A percentile compares a stretch with the other conserved stretches of the same genome.
phyloP scores from a whole-genome alignment of 2,888 invertebrate species.

The Diogma glabrata region DNA sequence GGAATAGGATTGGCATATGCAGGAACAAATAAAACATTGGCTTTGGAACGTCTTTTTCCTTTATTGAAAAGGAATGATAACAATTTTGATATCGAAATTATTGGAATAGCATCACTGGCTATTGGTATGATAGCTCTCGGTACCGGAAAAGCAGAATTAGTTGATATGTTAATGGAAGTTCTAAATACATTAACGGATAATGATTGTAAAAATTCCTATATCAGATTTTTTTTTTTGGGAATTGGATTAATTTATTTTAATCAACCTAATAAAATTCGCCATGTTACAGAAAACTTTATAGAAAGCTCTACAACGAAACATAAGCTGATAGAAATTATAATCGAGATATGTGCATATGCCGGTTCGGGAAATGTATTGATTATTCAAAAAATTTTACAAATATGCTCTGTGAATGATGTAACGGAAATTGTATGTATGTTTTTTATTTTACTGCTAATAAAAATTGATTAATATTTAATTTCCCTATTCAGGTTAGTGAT shows the following conservation, averaged over 20 bases:
- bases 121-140: conserved; percentile 87
- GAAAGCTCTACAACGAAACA: conserved; percentile 75
- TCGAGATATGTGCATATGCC: conserved; percentile 93
- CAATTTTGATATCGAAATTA: conserved; percentile 59
- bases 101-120: conserved; percentile 82
- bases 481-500: conserved; percentile 25
- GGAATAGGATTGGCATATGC: conserved; percentile 94
- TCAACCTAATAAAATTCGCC: conserved; percentile 79
- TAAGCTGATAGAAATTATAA: conserved; percentile 81
- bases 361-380: conserved; percentile 94
- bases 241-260: conserved; percentile 88
- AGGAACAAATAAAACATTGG: conserved; percentile 85
- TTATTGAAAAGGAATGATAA: conserved; percentile 49
- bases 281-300: conserved; percentile 86
- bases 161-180: conserved; percentile 43
- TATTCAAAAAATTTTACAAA: conserved; percentile 84
- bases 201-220: conserved; percentile 60
- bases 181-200: conserved; percentile 46
- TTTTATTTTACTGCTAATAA: conserved; percentile 28
- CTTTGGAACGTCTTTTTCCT: conserved; percentile 69
- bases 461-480: conserved; percentile 38
- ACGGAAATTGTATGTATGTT: conserved; percentile 26
- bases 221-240: conserved; percentile 81
- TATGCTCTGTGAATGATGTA: conserved; percentile 94
- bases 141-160: conserved; percentile 77